A percentile compares a stretch with the other conserved stretches of the same genome.
These are phyloP conservation scores for Ichneumon xanthorius DNA, from an alignment of 2,888 invertebrate species.

Conservation along the genomic window DNA sequence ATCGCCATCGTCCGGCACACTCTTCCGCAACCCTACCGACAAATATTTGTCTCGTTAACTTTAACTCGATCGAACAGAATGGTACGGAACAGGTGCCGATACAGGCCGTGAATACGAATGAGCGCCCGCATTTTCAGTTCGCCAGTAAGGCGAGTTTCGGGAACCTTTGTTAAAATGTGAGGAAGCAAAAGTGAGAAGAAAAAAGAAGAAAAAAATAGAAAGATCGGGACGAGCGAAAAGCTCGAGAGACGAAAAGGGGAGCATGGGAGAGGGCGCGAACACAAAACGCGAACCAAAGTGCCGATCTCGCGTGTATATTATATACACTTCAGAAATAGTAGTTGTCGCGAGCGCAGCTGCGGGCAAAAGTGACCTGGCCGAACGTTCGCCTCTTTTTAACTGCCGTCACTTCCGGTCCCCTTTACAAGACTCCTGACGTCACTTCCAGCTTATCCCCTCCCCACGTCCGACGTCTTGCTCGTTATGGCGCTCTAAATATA, in stretches of 20 bases:
- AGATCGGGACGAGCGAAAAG: not conserved
- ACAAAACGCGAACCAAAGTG: conserved; percentile 17
- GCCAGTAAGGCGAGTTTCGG: not conserved
- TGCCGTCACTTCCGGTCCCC: conserved; percentile 76
- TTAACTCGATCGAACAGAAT: not conserved
- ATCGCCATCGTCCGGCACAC: not conserved
- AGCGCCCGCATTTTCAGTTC: not conserved
- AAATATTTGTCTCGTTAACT: not conserved
- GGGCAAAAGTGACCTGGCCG: conserved; percentile 58
- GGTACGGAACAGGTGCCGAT: not conserved
- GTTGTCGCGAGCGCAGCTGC: conserved; percentile 73
- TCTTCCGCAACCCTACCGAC: not conserved
- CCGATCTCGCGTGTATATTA: conserved; percentile 23
- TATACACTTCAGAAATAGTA: conserved; percentile 74
- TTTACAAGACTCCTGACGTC: conserved; percentile 71
- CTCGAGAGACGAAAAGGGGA: not conserved
- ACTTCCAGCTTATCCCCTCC: conserved; percentile 63
- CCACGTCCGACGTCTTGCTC: not conserved
- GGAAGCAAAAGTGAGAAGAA: not conserved
- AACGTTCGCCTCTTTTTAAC: conserved; percentile 69
- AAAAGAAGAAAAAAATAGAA: not conserved
- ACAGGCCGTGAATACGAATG: not conserved
- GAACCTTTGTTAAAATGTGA: not conserved
- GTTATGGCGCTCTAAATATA: conserved; percentile 44
- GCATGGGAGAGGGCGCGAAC: not conserved